Conservation (phyloP, 2,113 vertebrate genomes). For the Trogon surrucura region DNA sequence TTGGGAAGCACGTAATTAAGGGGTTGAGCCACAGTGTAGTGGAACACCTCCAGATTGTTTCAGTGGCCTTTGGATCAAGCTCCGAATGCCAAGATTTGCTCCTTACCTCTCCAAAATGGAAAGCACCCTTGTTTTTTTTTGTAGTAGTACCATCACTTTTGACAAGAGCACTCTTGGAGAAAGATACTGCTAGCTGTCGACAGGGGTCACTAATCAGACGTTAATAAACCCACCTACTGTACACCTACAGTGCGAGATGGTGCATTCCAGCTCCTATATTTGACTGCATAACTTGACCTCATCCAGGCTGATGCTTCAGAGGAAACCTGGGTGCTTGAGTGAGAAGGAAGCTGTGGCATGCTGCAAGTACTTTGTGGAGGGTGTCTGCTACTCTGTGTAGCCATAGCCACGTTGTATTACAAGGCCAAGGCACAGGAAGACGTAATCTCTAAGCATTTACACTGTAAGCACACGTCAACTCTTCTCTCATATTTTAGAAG, state of each 20-base stretch:
- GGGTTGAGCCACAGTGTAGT: background rate
- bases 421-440: background rate
- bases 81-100: background rate
- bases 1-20: background rate
- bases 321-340: background rate
- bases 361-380: background rate
- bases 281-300: background rate
- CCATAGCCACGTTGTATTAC: background rate
- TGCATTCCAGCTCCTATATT: background rate
- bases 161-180: background rate
- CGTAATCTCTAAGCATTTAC: background rate
- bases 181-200: background rate
- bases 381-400: background rate
- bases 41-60: background rate
- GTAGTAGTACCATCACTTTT: background rate
- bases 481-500: background rate
- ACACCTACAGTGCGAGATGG: fast-evolving
- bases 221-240: background rate
- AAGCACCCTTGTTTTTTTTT: background rate
- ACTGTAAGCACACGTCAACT: background rate
- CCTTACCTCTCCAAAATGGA: background rate
- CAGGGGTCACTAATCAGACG: background rate
- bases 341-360: background rate
- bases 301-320: background rate
- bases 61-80: background rate